A percentile compares a stretch with the other conserved stretches of the same genome.
phyloP scores from a whole-genome alignment of 1,140 invertebrate species.

The Hyles vespertilio region DNA sequence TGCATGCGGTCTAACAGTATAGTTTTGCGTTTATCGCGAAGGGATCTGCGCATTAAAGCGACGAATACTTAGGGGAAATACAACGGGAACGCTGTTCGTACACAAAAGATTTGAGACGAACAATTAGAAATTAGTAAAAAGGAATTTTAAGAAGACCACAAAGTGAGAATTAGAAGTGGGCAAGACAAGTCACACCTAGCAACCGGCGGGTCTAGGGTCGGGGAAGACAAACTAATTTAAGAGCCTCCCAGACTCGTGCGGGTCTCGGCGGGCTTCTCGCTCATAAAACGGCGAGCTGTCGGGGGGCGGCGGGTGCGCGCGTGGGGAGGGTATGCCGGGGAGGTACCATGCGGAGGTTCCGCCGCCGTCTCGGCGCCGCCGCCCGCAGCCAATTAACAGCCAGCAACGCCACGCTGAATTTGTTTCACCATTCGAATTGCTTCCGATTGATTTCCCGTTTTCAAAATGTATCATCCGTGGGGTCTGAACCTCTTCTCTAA shows the following conservation, averaged over 20 bases:
- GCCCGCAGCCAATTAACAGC: conserved; percentile 73
- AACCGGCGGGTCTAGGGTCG: conserved; percentile 26
- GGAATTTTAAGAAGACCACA: conserved; percentile 1
- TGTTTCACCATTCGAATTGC: conserved; percentile 69
- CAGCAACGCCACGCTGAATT: conserved; percentile 68
- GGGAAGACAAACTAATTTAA: conserved; percentile 59
- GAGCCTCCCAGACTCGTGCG: conserved; percentile 50
- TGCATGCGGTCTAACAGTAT: no score
- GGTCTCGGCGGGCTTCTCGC: conserved; percentile 58
- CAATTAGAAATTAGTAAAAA: neutral
- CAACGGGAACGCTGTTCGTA: no score
- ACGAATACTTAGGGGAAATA: no score
- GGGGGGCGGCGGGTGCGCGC: conserved; percentile 35
- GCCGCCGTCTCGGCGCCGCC: conserved; percentile 73
- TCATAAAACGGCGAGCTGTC: conserved; percentile 59
- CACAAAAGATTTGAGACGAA: no score
- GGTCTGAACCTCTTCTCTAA: conserved; percentile 14
- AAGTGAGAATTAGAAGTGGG: neutral
- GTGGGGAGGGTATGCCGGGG: conserved; percentile 40
- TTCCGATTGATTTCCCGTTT: conserved; percentile 68
- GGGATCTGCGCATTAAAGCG: no score
- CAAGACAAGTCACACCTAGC: conserved; percentile 11
- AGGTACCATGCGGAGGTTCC: conserved; percentile 69
- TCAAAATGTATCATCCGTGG: conserved; percentile 22
- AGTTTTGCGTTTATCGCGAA: no score